Evolutionary conservation across 2,113 vertebrate genomes (phyloP), one percentile per base, ranked within the genome.

Genomic region (Xerus inauris): DNA sequence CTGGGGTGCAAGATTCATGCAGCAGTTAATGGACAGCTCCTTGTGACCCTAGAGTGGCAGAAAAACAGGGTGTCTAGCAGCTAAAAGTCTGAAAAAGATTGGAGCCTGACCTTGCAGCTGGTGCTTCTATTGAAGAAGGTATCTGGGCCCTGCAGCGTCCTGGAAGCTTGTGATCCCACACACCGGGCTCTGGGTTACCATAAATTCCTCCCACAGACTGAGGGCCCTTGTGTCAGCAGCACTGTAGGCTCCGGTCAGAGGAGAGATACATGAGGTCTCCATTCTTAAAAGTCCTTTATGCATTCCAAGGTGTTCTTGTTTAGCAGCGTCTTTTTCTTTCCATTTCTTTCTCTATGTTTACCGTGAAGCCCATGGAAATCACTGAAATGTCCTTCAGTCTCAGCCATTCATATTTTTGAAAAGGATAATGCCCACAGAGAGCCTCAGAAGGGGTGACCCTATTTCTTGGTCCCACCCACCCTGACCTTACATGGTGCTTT

Each of bases 261-360:
- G 45, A n/a, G n/a, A n/a, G n/a, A 8, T 2, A 6, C 5, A 5
- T 0, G 0, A 28, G 49, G n/a, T 42, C 80, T 54, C 71, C 26
- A 0, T 71, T 32, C 86, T 71, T 72, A 32, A n/a, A 67, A n/a
- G 49, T 57, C 42, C 71, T 62, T 73, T 69, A 7, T 30, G 24
- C 1, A 12, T 69, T 13, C 5, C 51, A 30, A 7, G 67, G 12
- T 57, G 51, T 69, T 26, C 47, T 49, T 40, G 6, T 69, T 81
- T 51, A 16, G 38, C 22, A 19, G 80, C 22, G n/a, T 6, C 0
- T 69, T 35, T 42, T 49, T 32, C 45, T 79, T 65, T 65, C 79
- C 35, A 5, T 81, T 87, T 82, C 20, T 82, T 73, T 89, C 14
- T 95, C 54, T 10, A 19, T 28, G 4, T 75, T 95, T n/a, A 40